phyloP scores from a whole-genome alignment of 2,888 invertebrate genomes.

The Steinernema carpocapsae region DNA sequence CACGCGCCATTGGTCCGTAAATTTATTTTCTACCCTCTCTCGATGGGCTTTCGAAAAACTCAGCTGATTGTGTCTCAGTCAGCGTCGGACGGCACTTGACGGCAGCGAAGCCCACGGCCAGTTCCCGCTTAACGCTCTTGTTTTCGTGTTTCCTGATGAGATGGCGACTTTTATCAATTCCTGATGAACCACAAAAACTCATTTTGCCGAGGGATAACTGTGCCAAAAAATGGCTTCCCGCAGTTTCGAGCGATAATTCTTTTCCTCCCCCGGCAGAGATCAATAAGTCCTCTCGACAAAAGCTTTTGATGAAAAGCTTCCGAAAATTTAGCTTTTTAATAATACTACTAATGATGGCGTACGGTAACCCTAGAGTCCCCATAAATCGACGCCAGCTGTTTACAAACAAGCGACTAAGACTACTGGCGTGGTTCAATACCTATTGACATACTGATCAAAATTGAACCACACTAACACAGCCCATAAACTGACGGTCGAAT shows the following conservation, averaged over 20 bases:
- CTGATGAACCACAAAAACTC: neutral
- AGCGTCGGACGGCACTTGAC: neutral
- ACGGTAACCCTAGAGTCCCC: no score
- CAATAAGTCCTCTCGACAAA: no score
- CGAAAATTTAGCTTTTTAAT: no score
- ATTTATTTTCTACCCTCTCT: neutral
- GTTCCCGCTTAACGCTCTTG: neutral
- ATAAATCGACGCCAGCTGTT: neutral
- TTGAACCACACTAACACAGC: neutral
- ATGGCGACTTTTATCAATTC: conserved; percentile 3
- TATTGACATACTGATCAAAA: neutral
- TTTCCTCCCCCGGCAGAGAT: no score
- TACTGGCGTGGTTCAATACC: neutral
- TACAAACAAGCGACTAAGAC: conserved; percentile 3
- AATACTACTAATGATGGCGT: no score
- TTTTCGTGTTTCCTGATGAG: neutral
- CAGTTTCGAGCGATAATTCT: no score
- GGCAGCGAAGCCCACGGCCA: neutral
- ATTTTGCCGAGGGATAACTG: no score
- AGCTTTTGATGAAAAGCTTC: no score
- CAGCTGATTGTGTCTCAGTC: conserved; percentile 20
- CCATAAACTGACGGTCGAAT: neutral
- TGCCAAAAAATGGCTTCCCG: no score
- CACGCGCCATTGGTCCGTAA: conserved; percentile 2
- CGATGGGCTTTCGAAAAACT: neutral